Base-by-base conservation (phyloP, 2,113 vertebrate genomes). In the Scortum barcoo region DNA sequence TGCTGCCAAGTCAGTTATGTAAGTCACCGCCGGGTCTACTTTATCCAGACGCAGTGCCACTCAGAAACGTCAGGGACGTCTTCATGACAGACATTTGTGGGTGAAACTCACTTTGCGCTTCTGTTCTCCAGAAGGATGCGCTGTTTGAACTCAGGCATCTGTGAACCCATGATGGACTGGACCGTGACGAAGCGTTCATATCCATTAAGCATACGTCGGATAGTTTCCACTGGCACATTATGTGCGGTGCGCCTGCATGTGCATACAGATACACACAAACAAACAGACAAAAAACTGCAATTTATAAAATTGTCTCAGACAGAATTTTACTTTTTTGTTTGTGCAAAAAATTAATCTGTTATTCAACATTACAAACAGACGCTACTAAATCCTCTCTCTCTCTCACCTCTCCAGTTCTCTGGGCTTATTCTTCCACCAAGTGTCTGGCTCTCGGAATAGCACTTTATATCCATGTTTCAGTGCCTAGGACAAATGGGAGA, bases 381-480 rank as follows among this genome's bases (percentile, higher is more conserved):
- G 19, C 17, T 28, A 2, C 4, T 46, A 51, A 74, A 66, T 30
- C n/a, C 26, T 68, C 30, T 33, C 5, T 66, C 9, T 63, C n/a
- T 65, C 90, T 96, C 95, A 99, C 98, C 96, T 97, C 94, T 97
- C 95, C 91, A 99, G 94, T 85, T 99, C 97, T 94, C 95, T 96
- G 54, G 98, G 97, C 88, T 97, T 99, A 93, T 94, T 96, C 86
- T 96, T 99, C 98, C 98, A 99, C 97, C 97, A 98, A 26, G 97
- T 99, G 77, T 99, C 97, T 14, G 98, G 97, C 89, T 99, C 98
- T 93, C 95, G 95, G 89, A 99, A 99, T 89, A 97, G 88, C 57
- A 99, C 96, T 92, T 97, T 97, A 80, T 99, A 99, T 75, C 96
- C 96, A 91, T 97, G 91, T 84, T 95, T 96, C 87, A 96, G 93